Base-by-base conservation (phyloP, 2,797 vertebrate species). In the Liasis olivaceus region DNA sequence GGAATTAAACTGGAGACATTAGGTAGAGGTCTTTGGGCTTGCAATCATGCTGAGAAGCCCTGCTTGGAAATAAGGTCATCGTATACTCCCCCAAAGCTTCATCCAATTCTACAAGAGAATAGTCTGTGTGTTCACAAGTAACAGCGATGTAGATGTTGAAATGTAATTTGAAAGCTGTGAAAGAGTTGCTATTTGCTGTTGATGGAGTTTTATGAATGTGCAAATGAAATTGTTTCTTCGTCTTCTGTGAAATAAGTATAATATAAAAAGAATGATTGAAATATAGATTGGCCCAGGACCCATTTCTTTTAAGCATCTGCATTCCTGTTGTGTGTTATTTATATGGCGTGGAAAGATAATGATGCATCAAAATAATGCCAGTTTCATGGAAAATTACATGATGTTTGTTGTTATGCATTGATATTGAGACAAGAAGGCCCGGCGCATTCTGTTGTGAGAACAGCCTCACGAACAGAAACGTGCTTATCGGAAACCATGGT, bases 171-270 rank as follows among this genome's bases (percentile, higher is more conserved):
- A 89, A 91, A 69, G 42, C 28, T 88, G 26, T 89, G 56, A 87
- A 87, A 93, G 0, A 86, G 31, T n/a, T 90, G 91, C 88, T 13
- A 42, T 86, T 95, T 93, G 22, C 88, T 94, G 92, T 81, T 93
- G 88, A 90, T n/a, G 24, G 11, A 9, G 14, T 92, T 22, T 58
- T 42, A 72, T 62, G 90, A 26, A 87, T 72, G 12, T 62, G 56
- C 84, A 93, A 58, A 87, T 81, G n/a, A 93, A 54, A 62, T 54
- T n/a, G 4, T 31, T 54, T 47, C 22, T 22, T 17, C 26, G 13
- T 36, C 13, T 69, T 31, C 31, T 60, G n/a, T 60, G 47, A 54
- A 72, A 62, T 51, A 72, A 62, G 4, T 4, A 13, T 72, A 47
- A 85, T 36, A 8, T 62, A 85, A 20, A 60, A n/a, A 72, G 88